phyloP scores from a whole-genome alignment of 1,140 invertebrate genomes.

The Neocloeon triangulifer region DNA sequence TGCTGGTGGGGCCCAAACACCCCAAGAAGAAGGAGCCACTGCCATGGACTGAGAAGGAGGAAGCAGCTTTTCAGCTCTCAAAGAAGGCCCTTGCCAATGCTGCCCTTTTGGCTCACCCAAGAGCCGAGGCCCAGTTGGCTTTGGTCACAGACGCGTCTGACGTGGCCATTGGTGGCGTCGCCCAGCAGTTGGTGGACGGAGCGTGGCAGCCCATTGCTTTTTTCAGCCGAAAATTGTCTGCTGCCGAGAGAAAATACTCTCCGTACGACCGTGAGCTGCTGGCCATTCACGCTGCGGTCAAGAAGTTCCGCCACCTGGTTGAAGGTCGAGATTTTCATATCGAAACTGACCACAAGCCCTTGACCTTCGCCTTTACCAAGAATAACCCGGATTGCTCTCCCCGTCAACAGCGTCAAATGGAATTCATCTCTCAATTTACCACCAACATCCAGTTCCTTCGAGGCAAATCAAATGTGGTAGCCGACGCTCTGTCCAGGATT shows the following conservation, averaged over 20 bases:
- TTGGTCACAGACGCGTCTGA: slow-evolving; percentile 13
- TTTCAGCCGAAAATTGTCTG: slow-evolving; percentile 8
- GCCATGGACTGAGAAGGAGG: slow-evolving; percentile 6
- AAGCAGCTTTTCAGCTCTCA: slow-evolving; percentile 10
- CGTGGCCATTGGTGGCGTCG: slow-evolving; percentile 10
- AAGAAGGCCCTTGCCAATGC: slow-evolving; percentile 11
- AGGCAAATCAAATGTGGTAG: slow-evolving; percentile 3
- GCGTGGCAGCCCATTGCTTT: slow-evolving; percentile 10
- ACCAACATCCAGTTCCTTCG: not conserved
- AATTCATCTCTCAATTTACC: slow-evolving; percentile 13
- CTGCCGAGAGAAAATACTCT: slow-evolving; percentile 10
- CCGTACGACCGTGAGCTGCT: slow-evolving; percentile 13
- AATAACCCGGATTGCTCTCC: slow-evolving; percentile 10
- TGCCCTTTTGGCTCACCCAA: slow-evolving; percentile 12
- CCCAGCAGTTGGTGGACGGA: slow-evolving; percentile 13
- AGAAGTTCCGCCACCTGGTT: slow-evolving; percentile 11
- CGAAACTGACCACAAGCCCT: not conserved
- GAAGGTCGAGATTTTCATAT: not conserved
- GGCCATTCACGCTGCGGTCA: slow-evolving; percentile 11
- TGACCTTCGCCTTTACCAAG: slow-evolving; percentile 7
- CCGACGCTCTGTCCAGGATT: slow-evolving; percentile 2
- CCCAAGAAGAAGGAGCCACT: slow-evolving; percentile 5
- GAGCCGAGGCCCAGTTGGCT: slow-evolving; percentile 6
- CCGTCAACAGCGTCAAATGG: slow-evolving; percentile 12
- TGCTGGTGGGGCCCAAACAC: slow-evolving; percentile 5